Conservation (phyloP, 2,888 invertebrate genomes). For the Linyphia triangularis region DNA sequence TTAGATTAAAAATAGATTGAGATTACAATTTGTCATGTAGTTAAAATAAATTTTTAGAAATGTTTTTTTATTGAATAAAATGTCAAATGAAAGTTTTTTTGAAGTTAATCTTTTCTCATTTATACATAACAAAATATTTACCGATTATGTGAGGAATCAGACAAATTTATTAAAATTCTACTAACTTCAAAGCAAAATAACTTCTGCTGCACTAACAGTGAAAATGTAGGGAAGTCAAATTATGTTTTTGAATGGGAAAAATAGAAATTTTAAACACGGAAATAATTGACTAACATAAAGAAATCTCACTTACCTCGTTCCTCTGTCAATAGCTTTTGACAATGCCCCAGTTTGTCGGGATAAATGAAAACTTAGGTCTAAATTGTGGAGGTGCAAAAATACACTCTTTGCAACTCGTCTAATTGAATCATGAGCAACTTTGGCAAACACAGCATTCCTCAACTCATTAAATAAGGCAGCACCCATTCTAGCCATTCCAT, state of each 20-base stretch:
- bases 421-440: slow-evolving; percentile 98
- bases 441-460: slow-evolving; percentile 97
- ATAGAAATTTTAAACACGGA: not conserved
- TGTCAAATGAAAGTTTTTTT: no score
- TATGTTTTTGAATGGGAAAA: not conserved
- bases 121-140: no score
- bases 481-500: slow-evolving; percentile 94
- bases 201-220: no score
- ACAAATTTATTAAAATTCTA: no score
- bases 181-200: no score
- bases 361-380: slow-evolving; percentile 96
- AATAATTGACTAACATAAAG: not conserved
- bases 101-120: no score
- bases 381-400: slow-evolving; percentile 95
- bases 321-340: slow-evolving; percentile 87
- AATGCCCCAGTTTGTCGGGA: slow-evolving; percentile 96
- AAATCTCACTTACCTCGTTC: slow-evolving; percentile 79
- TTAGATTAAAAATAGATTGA: no score
- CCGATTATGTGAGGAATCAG: no score
- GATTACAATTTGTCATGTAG: no score
- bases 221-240: no score
- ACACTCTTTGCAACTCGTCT: slow-evolving; percentile 95
- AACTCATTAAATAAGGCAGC: slow-evolving; percentile 97
- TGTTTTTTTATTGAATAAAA: no score
- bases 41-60: no score